A percentile compares a stretch with the other conserved stretches of the same genome.
Evolutionary conservation across 2,888 invertebrate species (phyloP).

Genomic region (Eremobia ochroleuca): DNA sequence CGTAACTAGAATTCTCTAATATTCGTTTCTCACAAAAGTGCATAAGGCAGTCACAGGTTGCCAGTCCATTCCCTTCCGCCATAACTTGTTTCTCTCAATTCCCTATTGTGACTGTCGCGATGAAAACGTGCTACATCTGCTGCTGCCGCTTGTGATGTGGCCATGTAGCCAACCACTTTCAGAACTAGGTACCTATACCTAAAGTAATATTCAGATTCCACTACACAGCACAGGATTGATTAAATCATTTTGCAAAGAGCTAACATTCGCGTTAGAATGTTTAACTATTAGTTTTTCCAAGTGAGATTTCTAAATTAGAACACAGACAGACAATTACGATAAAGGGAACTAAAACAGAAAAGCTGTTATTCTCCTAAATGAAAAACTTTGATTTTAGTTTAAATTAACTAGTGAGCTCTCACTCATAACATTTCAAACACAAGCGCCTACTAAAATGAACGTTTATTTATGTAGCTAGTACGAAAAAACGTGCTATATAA

Average conservation of each 20-base stretch:
- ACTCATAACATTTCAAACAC: slow-evolving; percentile 14
- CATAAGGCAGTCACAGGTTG: slow-evolving; percentile 36
- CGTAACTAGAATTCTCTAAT: slow-evolving; percentile 26
- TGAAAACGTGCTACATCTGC: slow-evolving; percentile 32
- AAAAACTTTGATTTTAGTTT: slow-evolving; percentile 6
- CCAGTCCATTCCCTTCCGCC: slow-evolving; percentile 30
- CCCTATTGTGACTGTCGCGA: slow-evolving; percentile 15
- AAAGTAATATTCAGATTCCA: not conserved
- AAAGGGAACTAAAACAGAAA: slow-evolving; percentile 10
- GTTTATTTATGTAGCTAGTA: slow-evolving; percentile 32
- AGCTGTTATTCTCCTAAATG: not conserved
- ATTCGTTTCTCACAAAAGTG: slow-evolving; percentile 47
- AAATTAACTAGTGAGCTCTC: slow-evolving; percentile 4
- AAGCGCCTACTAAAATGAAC: slow-evolving; percentile 37
- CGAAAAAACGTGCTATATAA: slow-evolving; percentile 53
- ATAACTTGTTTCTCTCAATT: slow-evolving; percentile 45
- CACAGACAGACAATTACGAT: slow-evolving; percentile 7
- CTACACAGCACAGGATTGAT: not conserved
- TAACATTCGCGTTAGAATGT: not conserved
- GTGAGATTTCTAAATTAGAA: slow-evolving; percentile 1
- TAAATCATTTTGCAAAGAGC: slow-evolving; percentile 2
- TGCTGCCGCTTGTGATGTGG: not conserved
- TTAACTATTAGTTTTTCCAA: not conserved
- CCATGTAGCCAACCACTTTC: not conserved
- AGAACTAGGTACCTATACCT: not conserved